Evolutionary conservation across 2,888 invertebrate genomes (phyloP).

Genomic region (Sphecodes monilicornis): DNA sequence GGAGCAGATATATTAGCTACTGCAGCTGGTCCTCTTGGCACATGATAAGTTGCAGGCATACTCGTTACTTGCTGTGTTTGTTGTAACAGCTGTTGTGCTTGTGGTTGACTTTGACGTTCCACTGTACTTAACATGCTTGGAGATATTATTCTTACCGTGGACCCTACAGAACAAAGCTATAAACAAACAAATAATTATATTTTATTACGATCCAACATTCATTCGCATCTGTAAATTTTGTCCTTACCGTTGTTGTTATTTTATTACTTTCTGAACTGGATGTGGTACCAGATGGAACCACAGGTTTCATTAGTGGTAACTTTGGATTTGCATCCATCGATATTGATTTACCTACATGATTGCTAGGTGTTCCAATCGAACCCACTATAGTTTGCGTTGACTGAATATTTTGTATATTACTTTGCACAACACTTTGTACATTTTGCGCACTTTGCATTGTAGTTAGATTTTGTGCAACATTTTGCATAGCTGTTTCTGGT

Average conservation of each 20-base stretch:
- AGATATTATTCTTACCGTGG: conserved; percentile 81
- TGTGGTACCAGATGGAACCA: conserved; percentile 76
- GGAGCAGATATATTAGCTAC: conserved; percentile 91
- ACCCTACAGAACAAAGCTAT: conserved; percentile 81
- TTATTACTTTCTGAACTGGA: conserved; percentile 79
- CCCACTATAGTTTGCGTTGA: conserved; percentile 77
- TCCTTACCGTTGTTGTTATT: conserved; percentile 77
- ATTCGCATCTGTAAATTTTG: neutral
- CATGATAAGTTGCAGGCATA: conserved; percentile 83
- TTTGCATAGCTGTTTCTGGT: conserved; percentile 77
- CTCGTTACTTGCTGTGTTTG: conserved; percentile 82
- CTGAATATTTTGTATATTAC: conserved; percentile 79
- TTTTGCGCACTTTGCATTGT: conserved; percentile 78
- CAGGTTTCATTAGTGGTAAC: conserved; percentile 80
- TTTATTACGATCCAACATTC: conserved; percentile 31
- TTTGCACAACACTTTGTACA: conserved; percentile 78
- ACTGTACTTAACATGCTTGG: conserved; percentile 80
- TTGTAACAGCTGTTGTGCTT: conserved; percentile 74
- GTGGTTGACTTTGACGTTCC: conserved; percentile 78
- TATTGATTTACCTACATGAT: conserved; percentile 81
- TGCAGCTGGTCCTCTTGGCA: conserved; percentile 88
- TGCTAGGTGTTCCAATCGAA: conserved; percentile 75
- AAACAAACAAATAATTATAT: conserved; percentile 22
- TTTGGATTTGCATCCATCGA: conserved; percentile 81
- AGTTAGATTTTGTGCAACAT: conserved; percentile 78